Conservation (phyloP, 2,888 invertebrate genomes). For the Coenonympha glycerion region DNA sequence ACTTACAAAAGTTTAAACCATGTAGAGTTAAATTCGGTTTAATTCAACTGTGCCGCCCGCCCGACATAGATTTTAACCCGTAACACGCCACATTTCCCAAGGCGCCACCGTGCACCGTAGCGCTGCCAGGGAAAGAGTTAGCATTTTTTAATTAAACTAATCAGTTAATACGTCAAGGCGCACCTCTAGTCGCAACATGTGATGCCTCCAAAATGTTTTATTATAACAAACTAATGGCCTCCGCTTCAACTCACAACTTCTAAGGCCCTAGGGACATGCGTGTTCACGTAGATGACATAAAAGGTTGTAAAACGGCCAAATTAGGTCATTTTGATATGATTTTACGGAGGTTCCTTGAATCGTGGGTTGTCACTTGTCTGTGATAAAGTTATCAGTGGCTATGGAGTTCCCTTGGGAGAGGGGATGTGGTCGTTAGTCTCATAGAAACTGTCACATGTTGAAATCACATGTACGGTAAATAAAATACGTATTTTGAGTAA, state of each 20-base stretch:
- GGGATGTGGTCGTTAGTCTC: background rate
- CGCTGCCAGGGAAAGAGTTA: conserved; percentile 64
- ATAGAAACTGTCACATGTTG: background rate
- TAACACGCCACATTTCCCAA: conserved; percentile 52
- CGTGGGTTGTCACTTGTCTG: background rate
- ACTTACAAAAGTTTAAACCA: background rate
- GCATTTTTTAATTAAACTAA: conserved; percentile 69
- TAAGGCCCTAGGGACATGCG: conserved; percentile 21
- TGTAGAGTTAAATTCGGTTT: conserved; percentile 7
- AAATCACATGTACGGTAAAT: background rate
- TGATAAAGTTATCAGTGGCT: background rate
- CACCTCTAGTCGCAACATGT: too few species aligned
- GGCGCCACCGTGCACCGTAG: too few species aligned
- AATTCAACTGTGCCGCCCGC: conserved; percentile 27
- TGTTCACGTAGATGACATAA: conserved; percentile 13
- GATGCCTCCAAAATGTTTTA: conserved; percentile 33
- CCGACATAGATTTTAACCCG: conserved; percentile 59
- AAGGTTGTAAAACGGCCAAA: conserved; percentile 21
- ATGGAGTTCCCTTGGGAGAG: background rate
- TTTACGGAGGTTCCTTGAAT: conserved; percentile 13
- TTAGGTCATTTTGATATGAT: conserved; percentile 27
- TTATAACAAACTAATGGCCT: conserved; percentile 28
- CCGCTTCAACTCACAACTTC: conserved; percentile 27
- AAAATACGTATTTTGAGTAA: too few species aligned
- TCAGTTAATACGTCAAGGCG: conserved; percentile 69